These are phyloP conservation scores for Drosophila parabipectinata DNA, from an alignment of 1,140 invertebrate genomes.

Conservation along the genomic window DNA sequence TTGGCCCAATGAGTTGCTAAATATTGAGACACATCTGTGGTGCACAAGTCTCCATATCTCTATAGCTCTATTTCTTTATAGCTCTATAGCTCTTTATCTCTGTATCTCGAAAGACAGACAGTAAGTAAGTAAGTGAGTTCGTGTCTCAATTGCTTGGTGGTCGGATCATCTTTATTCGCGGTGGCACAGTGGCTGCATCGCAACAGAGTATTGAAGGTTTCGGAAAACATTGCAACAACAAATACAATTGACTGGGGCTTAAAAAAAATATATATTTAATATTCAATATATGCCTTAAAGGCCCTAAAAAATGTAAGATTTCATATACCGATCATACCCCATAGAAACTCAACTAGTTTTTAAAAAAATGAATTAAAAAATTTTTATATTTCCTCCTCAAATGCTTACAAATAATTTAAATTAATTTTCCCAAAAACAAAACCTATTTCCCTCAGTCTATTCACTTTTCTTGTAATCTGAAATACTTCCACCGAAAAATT, in stretches of 20 bases:
- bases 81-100: background rate
- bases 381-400: no score
- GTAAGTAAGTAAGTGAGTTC: background rate
- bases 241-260: background rate
- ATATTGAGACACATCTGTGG: constrained; percentile 11
- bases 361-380: no score
- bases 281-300: no score
- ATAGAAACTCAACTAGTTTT: no score
- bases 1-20: constrained; percentile 41
- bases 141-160: background rate
- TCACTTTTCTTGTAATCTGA: background rate
- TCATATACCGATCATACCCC: no score
- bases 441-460: no score
- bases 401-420: no score
- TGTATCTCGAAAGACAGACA: background rate
- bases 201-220: no score
- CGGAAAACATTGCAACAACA: background rate
- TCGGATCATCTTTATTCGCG: background rate
- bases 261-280: no score
- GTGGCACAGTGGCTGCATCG: background rate
- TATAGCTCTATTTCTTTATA: background rate
- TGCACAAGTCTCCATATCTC: background rate
- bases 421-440: background rate
- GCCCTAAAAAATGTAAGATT: no score
- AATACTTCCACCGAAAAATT: background rate